A percentile compares a stretch with the other conserved stretches of the same genome.
These are phyloP conservation scores for Scomber japonicus DNA, from an alignment of 2,113 vertebrate genomes.

Conservation along the genomic window DNA sequence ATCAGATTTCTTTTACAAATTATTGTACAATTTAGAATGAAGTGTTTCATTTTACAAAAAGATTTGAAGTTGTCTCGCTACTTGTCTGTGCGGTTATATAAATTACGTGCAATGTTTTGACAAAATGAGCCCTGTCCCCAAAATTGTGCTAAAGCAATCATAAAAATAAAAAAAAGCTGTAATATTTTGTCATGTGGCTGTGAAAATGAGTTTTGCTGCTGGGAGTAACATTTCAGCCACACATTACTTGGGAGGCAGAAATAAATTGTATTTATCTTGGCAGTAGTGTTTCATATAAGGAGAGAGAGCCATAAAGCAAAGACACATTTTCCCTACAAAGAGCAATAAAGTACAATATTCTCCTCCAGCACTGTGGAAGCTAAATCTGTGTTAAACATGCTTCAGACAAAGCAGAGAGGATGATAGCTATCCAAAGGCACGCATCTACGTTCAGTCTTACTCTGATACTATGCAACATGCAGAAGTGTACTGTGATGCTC, in stretches of 20 bases:
- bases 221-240: constrained; percentile 27
- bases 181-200: constrained; percentile 57
- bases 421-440: not conserved
- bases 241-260: constrained; percentile 6
- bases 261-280: constrained; percentile 48
- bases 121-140: too few relatives aligned
- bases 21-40: too few relatives aligned
- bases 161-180: too few relatives aligned
- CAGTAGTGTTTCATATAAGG: constrained; percentile 30
- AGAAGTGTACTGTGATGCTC: not conserved
- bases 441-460: not conserved
- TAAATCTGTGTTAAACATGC: constrained; percentile 13
- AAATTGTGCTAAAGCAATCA: too few relatives aligned
- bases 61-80: too few relatives aligned
- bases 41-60: too few relatives aligned
- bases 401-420: not conserved
- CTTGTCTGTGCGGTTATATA: too few relatives aligned
- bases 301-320: constrained; percentile 8
- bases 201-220: constrained; percentile 60
- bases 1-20: too few relatives aligned
- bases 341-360: constrained; percentile 34
- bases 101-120: too few relatives aligned
- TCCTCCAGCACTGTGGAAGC: not conserved
- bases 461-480: not conserved
- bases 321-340: constrained; percentile 6